These are phyloP conservation scores for Ganaspis sp. DNA, from an alignment of 1,140 invertebrate species.

Conservation along the genomic window DNA sequence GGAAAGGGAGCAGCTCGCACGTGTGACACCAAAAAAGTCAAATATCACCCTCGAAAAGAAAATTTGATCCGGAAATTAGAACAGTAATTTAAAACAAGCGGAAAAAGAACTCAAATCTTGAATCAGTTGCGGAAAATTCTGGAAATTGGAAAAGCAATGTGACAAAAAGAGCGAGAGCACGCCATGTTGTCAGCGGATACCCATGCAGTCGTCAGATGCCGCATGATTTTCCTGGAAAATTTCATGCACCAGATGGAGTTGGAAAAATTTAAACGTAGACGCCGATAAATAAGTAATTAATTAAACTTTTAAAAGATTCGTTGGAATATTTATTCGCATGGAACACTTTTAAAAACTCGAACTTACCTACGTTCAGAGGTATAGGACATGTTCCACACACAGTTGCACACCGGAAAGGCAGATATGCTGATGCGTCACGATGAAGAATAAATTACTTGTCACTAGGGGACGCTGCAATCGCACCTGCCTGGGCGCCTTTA, in stretches of 20 bases:
- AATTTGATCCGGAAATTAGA: not conserved
- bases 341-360: conserved; percentile 56
- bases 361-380: conserved; percentile 85
- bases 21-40: not conserved
- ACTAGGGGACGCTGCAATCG: conserved; percentile 45
- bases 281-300: not conserved
- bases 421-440: conserved; percentile 70
- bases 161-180: conserved; percentile 75
- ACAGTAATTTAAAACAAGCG: not conserved
- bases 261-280: not conserved
- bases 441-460: conserved; percentile 41
- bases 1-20: not conserved
- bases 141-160: conserved; percentile 54
- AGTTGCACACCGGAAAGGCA: conserved; percentile 84
- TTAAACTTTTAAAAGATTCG: not conserved
- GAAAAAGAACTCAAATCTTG: not conserved
- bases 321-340: not conserved
- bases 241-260: conserved; percentile 20
- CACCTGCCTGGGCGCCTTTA: not conserved
- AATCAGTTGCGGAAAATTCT: conserved; percentile 1
- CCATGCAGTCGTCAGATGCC: conserved; percentile 63
- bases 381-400: conserved; percentile 86
- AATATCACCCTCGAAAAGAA: not conserved
- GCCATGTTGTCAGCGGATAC: conserved; percentile 84
- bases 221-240: conserved; percentile 40